phyloP scores from a whole-genome alignment of 2,888 invertebrate genomes.

The Anthophora plumipes region DNA sequence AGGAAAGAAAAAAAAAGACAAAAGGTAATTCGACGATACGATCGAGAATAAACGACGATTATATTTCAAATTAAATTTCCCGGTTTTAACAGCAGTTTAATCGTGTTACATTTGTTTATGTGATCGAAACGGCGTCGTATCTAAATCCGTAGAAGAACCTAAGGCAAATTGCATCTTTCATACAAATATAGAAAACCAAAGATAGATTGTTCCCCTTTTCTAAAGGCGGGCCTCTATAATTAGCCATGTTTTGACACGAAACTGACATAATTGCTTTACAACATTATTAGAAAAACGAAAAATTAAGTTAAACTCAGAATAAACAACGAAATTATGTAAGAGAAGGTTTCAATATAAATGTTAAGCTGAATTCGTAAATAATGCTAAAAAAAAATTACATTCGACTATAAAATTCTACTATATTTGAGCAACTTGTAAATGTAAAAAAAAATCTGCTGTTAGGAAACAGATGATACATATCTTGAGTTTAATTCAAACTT shows the following conservation, averaged over 20 bases:
- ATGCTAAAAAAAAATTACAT: background rate
- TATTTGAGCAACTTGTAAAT: background rate
- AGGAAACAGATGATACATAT: too few relatives aligned
- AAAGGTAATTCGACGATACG: background rate
- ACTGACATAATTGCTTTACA: slow-evolving; percentile 56
- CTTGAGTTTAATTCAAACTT: too few relatives aligned
- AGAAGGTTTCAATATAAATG: background rate
- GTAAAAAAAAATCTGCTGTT: background rate
- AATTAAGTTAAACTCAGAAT: background rate
- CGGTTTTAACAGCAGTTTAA: slow-evolving; percentile 7
- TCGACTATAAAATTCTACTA: background rate
- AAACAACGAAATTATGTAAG: slow-evolving; percentile 20
- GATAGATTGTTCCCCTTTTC: slow-evolving; percentile 63
- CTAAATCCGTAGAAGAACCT: slow-evolving; percentile 58
- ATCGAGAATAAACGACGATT: background rate
- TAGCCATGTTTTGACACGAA: slow-evolving; percentile 58
- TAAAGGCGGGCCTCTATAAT: slow-evolving; percentile 52
- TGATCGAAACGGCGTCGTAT: slow-evolving; percentile 27
- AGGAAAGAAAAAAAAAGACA: background rate
- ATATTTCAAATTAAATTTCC: background rate
- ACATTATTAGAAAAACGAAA: slow-evolving; percentile 16
- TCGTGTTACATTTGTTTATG: slow-evolving; percentile 30
- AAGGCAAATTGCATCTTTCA: slow-evolving; percentile 59
- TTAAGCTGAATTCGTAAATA: background rate
- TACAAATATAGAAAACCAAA: slow-evolving; percentile 63